Percentiles rank a stretch among this genome's conserved stretches.
phyloP scores from a whole-genome alignment of 2,888 invertebrate species.

The Blastobasis lacticolella region DNA sequence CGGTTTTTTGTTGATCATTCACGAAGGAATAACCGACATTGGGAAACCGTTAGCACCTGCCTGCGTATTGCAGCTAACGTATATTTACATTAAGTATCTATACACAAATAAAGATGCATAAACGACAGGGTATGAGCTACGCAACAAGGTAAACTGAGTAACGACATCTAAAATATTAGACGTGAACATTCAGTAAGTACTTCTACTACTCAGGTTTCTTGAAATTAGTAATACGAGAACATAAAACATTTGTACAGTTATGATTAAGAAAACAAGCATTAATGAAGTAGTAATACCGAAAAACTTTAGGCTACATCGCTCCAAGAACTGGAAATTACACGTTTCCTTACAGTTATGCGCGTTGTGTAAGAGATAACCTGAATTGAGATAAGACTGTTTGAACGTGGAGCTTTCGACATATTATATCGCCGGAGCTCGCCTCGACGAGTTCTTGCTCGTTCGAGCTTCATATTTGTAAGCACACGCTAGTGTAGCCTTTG shows the following conservation, averaged over 20 bases:
- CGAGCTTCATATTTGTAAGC: conserved; percentile 47
- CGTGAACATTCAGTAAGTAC: too few species aligned
- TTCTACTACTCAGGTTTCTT: too few species aligned
- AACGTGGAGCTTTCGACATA: conserved; percentile 24
- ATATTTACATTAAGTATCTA: too few species aligned
- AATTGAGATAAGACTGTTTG: conserved; percentile 49
- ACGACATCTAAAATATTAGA: not conserved
- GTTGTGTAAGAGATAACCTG: conserved; percentile 57
- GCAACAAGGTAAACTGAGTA: conserved; percentile 1
- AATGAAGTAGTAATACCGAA: conserved; percentile 12
- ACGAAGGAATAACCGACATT: conserved; percentile 62
- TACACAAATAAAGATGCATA: not conserved
- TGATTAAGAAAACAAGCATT: conserved; percentile 2
- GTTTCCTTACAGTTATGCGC: conserved; percentile 52
- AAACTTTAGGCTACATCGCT: conserved; percentile 1
- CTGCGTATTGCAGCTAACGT: conserved; percentile 10
- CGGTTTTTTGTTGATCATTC: conserved; percentile 56
- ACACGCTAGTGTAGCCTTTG: conserved; percentile 18
- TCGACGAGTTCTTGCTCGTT: conserved; percentile 25
- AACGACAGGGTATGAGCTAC: not conserved
- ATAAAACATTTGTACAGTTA: conserved; percentile 10
- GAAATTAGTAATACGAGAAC: too few species aligned
- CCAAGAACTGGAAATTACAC: conserved; percentile 26
- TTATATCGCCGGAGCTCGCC: conserved; percentile 10
- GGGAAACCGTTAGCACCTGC: conserved; percentile 64